Evolutionary conservation across 2,797 vertebrate species (phyloP), one percentile per base, ranked within the genome.

Genomic region (Podarcis lilfordi): DNA sequence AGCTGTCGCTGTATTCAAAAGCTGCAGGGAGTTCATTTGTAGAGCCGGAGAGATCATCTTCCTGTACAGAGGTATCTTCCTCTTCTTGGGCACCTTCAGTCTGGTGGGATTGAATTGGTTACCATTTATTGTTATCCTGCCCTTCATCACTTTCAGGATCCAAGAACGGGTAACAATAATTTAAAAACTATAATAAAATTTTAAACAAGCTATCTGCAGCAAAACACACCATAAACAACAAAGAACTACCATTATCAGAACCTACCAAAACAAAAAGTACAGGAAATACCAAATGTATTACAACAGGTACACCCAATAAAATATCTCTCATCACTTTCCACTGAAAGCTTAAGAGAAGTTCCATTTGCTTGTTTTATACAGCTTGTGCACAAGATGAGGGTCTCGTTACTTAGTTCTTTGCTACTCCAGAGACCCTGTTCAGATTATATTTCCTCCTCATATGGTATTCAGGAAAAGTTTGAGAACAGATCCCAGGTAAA

Each of bases 11-110:
- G 91, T 97, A 97, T 89, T 97, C 97, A 89, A 98, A 98, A 19
- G 97, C 97, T 84, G 96, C 96, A 1, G 98, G 97, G 40, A 98
- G 96, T 89, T 99, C 98, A 78, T 94, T 97, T 93, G 98, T 97
- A 91, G 97, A 98, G 32, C 98, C 96, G 0, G 97, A 98, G 66
- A 98, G 89, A 23, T 98, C 97, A 43, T 98, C 98, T 86, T 99
- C 98, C 0, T 97, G 98, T 76, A 96, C 93, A 2, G 96, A 95
- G 55, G 89, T 71, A 86, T 98, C 97, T 78, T 98, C 98, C 13
- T 98, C 98, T 91, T 98, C 98, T 87, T 94, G 97, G 72, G 94
- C 96, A 64, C 94, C 93, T 86, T 98, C 97, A 37, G 84, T 95
- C 98, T 99, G 92, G 82, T 93, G 90, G 59, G 45, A 89, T 74